Base-by-base conservation (phyloP, 2,888 invertebrate species). In the Tridacna gigas region DNA sequence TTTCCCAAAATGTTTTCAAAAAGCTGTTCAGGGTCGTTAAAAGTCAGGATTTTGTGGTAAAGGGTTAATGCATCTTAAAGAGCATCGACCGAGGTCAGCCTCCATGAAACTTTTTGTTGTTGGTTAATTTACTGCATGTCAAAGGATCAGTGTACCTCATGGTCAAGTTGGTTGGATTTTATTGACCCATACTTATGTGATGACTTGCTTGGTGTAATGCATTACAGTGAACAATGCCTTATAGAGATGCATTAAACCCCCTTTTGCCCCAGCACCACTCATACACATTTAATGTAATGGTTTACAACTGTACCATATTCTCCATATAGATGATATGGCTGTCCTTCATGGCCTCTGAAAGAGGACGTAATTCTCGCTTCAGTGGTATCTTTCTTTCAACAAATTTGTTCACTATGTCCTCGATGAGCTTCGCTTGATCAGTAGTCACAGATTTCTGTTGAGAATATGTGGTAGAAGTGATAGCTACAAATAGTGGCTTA, bases 301-400 rank as follows among this genome's bases (percentile, higher is more conserved):
- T 28, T 28, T 13, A 67, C 28, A 71, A 71, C 45, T 61, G 22
- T 74, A 90, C 90, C 78, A 79, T 88, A 83, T 89, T 80, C 12
- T 82, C 74, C 18, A 89, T 79, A 60, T 74, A 86, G 37, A 89
- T 78, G 48, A 91, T 74, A n/a, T 85, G 81, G 22, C 79, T 79
- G 15, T 84, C 75, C 5, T 71, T 61, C 28, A 83, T 26, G 0
- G 90, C 90, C 60, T 86, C 79, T 25, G 86, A 66, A 15, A 89
- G 74, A 12, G 89, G 86, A 25, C 81, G 48, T n/a, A 80, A 74
- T 18, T 77, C 74, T 66, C 89, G 85, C 0, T 74, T 61, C 12
- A 91, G 85, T 13, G 81, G 77, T 13, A 83, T n/a, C 51, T 82
- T 56, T 12, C 51, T 73, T 15, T 78, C n/a, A 45, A 91, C 88